A percentile compares a stretch with the other conserved stretches of the same genome.
Evolutionary conservation across 2,797 vertebrate genomes (phyloP).

Genomic region (Sebastes vulpes): DNA sequence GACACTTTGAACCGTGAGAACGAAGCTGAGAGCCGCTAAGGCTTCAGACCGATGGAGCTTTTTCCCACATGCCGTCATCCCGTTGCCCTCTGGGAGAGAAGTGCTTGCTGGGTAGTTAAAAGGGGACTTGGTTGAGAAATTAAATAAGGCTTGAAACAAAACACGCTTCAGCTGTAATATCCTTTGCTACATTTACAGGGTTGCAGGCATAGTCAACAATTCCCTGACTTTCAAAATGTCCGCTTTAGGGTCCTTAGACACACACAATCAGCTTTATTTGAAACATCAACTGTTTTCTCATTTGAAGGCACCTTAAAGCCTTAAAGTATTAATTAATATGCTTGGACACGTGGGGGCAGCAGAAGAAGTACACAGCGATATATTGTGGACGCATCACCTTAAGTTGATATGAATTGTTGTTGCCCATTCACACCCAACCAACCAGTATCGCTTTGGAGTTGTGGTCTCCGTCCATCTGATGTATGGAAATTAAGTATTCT

Average conservation of each 20-base stretch:
- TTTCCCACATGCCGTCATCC: conserved; percentile 73
- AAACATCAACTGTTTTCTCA: not conserved
- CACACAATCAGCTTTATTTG: not conserved
- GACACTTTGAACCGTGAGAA: conserved; percentile 72
- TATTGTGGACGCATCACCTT: not conserved
- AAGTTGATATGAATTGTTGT: not conserved
- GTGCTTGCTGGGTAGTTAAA: conserved; percentile 8
- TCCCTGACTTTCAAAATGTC: not conserved
- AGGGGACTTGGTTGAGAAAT: not conserved
- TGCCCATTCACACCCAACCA: not conserved
- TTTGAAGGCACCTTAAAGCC: not conserved
- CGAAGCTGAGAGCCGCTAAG: conserved; percentile 26
- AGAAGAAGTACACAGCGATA: not conserved
- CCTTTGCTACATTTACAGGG: not conserved
- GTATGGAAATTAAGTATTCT: not conserved
- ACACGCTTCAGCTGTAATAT: conserved; percentile 4
- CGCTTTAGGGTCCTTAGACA: not conserved
- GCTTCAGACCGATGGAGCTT: conserved; percentile 27
- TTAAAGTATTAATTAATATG: not conserved
- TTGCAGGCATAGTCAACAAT: not conserved
- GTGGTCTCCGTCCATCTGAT: not conserved
- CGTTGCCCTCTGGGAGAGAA: conserved; percentile 12
- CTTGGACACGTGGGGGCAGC: not conserved
- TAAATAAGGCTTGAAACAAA: not conserved
- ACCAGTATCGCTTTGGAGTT: not conserved